Base-by-base conservation (phyloP, 2,888 invertebrate species). In the Tenthredo mesomela region DNA sequence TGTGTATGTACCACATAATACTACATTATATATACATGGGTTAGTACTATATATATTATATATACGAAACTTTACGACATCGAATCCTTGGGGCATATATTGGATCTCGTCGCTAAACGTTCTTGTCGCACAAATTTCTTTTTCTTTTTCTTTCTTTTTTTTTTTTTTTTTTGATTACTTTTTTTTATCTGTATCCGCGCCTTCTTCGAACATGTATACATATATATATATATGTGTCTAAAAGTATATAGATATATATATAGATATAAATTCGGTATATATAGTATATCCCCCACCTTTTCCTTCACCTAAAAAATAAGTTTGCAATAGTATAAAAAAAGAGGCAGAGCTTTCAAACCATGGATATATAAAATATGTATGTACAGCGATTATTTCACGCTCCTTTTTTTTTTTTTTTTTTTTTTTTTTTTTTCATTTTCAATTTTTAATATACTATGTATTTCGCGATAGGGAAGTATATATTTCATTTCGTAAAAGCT, bases 401-500 rank as follows among this genome's bases (percentile, higher is more conserved):
- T 78, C 7, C n/a, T 73, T 47, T 73, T 43, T 70, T 15, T 37
- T 15, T 70, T 7, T 37, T 12, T 70, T 15, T 29, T 18, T 67
- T 18, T 67, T 67, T 67, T 29, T 67, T 6, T 33, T 18, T 29
- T 67, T 70, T 70, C 18, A 18, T 18, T 37, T 18, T 70, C 18
- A 18, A 6, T 37, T 18, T 18, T 47, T 25, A 25, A 40, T 47
- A 47, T 70, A 75, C 75, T 15, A n/a, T 43, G 47, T 33, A 37
- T 54, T 25, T 12, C 25, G 37, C 25, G 18, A 54, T 37, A 33
- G n/a, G 10, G 61, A 61, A 25, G 61, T 61, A 61, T 77, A 77
- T 78, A 78, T 78, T 78, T 78, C 78, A 78, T 78, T 54, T 78
- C 18, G 21, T 33, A 78, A 78, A 78, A 78, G 37, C 70, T 37